phyloP scores from a whole-genome alignment of 2,113 vertebrate genomes.

The Ivindomyrus marchei region DNA sequence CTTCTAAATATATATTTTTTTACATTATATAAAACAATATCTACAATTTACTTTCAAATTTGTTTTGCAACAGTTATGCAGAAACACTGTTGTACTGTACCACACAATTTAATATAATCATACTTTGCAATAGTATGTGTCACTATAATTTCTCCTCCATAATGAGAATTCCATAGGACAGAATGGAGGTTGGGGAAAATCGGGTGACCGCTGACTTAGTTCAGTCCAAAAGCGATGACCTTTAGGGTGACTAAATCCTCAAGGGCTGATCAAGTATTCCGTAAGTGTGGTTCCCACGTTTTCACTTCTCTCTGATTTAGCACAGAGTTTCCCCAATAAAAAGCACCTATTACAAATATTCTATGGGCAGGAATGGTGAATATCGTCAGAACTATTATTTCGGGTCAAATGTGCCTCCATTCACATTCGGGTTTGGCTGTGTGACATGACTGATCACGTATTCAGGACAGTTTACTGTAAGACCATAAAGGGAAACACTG shows the following conservation, averaged over 20 bases:
- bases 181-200: conserved; percentile 30
- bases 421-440: neutral
- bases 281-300: conserved; percentile 35
- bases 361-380: conserved; percentile 12
- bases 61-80: conserved; percentile 52
- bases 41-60: conserved; percentile 39
- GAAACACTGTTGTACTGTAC: conserved; percentile 46
- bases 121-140: conserved; percentile 37
- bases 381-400: conserved; percentile 20
- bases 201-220: conserved; percentile 19
- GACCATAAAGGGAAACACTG: neutral
- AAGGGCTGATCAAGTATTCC: conserved; percentile 31
- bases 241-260: neutral
- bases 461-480: conserved; percentile 36
- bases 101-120: conserved; percentile 41
- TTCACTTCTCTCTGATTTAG: conserved; percentile 21
- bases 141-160: conserved; percentile 30
- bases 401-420: neutral
- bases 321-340: neutral
- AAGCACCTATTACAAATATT: conserved; percentile 15
- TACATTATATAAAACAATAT: conserved; percentile 64
- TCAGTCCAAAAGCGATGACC: conserved; percentile 28
- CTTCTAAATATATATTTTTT: conserved; percentile 51
- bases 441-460: conserved; percentile 35
- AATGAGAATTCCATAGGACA: conserved; percentile 31